Conservation (phyloP, 2,113 vertebrate species). For the Coreoperca whiteheadi region DNA sequence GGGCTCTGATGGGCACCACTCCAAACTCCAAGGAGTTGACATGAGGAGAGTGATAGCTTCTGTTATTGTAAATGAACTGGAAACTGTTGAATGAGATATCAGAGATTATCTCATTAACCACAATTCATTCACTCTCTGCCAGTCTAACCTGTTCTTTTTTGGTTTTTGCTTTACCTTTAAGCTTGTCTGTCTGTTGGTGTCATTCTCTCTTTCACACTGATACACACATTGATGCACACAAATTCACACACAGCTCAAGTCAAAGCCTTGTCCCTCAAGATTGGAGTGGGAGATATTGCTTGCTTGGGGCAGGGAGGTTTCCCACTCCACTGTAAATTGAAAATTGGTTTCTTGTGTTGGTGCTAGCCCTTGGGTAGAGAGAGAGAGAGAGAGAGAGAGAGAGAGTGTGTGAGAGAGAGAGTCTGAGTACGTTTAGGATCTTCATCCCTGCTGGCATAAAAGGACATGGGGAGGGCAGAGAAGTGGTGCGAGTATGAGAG, state of each 20-base stretch:
- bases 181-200: not conserved
- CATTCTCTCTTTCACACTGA: conserved; percentile 36
- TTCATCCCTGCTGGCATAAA: conserved; percentile 56
- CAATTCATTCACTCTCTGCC: not conserved
- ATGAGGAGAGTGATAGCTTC: conserved; percentile 52
- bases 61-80: conserved; percentile 28
- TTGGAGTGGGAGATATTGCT: conserved; percentile 71
- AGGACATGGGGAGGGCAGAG: conserved; percentile 62
- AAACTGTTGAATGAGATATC: conserved; percentile 52
- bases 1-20: conserved; percentile 70
- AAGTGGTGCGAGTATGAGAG: conserved; percentile 41
- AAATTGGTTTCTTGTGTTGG: conserved; percentile 83
- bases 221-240: conserved; percentile 20
- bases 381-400: too few species aligned
- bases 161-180: conserved; percentile 8
- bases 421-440: conserved; percentile 70
- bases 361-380: conserved; percentile 69
- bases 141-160: conserved; percentile 7
- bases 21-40: conserved; percentile 51
- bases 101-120: conserved; percentile 35
- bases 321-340: conserved; percentile 88
- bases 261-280: conserved; percentile 65
- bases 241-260: conserved; percentile 47
- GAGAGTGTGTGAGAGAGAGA: too few species aligned
- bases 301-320: conserved; percentile 78